phyloP scores from a whole-genome alignment of 1,140 invertebrate genomes.

The Trachymyrmex septentrionalis region DNA sequence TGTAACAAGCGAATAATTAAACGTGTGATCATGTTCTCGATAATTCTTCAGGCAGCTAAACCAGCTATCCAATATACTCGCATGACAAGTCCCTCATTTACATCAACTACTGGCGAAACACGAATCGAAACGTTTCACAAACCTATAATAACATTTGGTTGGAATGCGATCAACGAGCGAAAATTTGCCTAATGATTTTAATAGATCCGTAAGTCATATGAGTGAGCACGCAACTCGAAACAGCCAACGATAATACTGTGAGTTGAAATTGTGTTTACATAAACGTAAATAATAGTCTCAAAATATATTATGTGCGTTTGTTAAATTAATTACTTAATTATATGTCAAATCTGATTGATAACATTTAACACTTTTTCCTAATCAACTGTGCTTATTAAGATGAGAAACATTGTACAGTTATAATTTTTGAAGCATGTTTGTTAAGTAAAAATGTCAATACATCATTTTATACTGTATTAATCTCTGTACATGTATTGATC shows the following conservation, averaged over 20 bases:
- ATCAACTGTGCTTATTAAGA: background rate
- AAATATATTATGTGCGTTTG: background rate
- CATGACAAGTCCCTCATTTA: conserved; percentile 52
- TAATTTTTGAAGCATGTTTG: background rate
- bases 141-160: conserved; percentile 44
- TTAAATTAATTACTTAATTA: background rate
- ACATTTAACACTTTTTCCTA: background rate
- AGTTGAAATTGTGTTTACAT: background rate
- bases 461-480: background rate
- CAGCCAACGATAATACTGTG: background rate
- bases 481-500: background rate
- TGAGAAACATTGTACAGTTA: background rate
- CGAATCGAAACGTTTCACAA: conserved; percentile 53
- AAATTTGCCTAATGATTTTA: conserved; percentile 49
- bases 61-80: conserved; percentile 51
- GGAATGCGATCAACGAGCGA: conserved; percentile 38
- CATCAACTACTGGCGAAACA: conserved; percentile 13
- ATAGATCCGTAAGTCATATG: conserved; percentile 50
- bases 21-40: conserved; percentile 16
- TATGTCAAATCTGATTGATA: background rate
- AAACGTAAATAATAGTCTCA: background rate
- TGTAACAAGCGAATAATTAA: conserved; percentile 35
- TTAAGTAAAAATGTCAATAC: background rate
- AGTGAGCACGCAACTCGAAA: conserved; percentile 28
- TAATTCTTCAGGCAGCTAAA: background rate